These are phyloP conservation scores for Mycetomoellerius zeteki DNA, from an alignment of 1,140 invertebrate species.

Conservation along the genomic window DNA sequence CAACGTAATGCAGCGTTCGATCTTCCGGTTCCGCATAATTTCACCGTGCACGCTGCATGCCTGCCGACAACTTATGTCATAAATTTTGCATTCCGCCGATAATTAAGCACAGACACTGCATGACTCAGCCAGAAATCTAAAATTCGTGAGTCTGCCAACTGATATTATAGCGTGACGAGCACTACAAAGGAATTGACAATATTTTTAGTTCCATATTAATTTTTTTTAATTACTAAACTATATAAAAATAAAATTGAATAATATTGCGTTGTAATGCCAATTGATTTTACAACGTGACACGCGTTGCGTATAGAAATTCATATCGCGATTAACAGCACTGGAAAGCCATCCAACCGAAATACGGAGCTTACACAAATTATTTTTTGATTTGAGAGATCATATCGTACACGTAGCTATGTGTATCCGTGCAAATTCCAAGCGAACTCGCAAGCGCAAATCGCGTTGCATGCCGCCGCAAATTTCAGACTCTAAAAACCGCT, in stretches of 20 bases:
- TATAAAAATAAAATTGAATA: neutral
- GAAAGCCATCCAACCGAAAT: neutral
- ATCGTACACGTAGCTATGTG: neutral
- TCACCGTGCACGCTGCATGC: constrained; percentile 36
- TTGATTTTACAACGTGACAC: neutral
- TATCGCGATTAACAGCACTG: neutral
- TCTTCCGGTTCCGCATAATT: constrained; percentile 58
- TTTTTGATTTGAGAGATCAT: neutral
- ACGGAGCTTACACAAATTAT: constrained; percentile 2
- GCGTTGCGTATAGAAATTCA: neutral
- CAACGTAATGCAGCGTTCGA: constrained; percentile 51
- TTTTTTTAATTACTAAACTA: neutral
- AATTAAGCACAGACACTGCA: constrained; percentile 41
- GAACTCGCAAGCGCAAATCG: constrained; percentile 61
- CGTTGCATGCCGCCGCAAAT: constrained; percentile 70
- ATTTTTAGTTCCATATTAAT: neutral
- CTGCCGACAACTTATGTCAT: constrained; percentile 49
- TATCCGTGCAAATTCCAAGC: constrained; percentile 14
- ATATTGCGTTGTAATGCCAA: neutral
- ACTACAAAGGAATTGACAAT: neutral
- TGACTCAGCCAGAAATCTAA: constrained; percentile 23
- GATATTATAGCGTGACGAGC: neutral
- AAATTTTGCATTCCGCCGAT: constrained; percentile 53
- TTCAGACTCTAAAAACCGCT: constrained; percentile 67
- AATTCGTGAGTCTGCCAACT: constrained; percentile 3